Evolutionary conservation across 2,888 invertebrate genomes (phyloP).

Genomic region (Rhingia campestris): DNA sequence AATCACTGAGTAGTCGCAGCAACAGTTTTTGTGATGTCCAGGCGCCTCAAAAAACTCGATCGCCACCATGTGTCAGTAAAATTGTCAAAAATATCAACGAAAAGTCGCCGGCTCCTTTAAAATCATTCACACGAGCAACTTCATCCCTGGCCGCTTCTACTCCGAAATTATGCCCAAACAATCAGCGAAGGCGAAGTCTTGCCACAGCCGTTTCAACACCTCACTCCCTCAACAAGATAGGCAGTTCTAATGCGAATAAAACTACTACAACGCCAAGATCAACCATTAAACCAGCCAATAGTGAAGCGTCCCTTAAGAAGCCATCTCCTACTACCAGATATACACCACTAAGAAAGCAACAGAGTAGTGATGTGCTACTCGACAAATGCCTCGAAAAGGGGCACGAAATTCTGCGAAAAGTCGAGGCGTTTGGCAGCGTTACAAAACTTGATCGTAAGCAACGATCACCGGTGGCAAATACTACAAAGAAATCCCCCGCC

Average conservation of each 20-base stretch:
- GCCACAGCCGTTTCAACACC: constrained; percentile 74
- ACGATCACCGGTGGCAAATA: constrained; percentile 20
- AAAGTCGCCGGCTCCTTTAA: constrained; percentile 42
- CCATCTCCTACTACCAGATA: constrained; percentile 8
- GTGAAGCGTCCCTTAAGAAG: constrained; percentile 72
- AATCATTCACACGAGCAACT: constrained; percentile 42
- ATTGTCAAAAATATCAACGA: constrained; percentile 75
- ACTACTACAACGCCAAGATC: constrained; percentile 14
- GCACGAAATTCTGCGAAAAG: constrained; percentile 81
- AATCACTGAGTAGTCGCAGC: constrained; percentile 78
- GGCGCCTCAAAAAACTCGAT: constrained; percentile 32
- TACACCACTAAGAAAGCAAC: constrained; percentile 45
- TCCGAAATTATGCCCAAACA: constrained; percentile 35
- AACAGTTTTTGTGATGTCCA: constrained; percentile 78
- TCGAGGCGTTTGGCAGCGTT: constrained; percentile 77
- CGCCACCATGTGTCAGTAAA: constrained; percentile 67
- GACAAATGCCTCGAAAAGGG: constrained; percentile 82
- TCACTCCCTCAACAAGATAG: constrained; percentile 75
- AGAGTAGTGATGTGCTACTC: constrained; percentile 79
- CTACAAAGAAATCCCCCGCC: constrained; percentile 45
- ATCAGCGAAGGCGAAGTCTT: constrained; percentile 53
- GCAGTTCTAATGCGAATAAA: constrained; percentile 47
- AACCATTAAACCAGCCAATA: constrained; percentile 70
- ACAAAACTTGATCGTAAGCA: constrained; percentile 68
- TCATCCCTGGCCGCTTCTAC: constrained; percentile 52